Base-by-base conservation (phyloP, 2,113 vertebrate species). In the Lagopus muta region DNA sequence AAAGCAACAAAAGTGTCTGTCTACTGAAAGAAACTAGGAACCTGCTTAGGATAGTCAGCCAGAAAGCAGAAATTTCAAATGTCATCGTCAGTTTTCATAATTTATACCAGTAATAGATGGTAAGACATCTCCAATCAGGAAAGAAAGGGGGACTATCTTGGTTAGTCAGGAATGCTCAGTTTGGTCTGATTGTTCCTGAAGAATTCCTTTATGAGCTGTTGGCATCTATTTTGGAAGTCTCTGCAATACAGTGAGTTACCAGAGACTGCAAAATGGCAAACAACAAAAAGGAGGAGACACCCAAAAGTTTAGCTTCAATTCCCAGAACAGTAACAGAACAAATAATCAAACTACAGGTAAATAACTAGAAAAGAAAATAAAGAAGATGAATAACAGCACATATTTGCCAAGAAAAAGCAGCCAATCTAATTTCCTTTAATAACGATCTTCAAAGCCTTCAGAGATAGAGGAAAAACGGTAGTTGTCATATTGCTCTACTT, bases 281-380 rank as follows among this genome's bases (percentile, higher is more conserved):
- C 20, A 87, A 36, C 32, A 54, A 85, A 76, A 82, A 89, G 54
- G 25, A 92, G 32, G 24, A 76, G 36, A 45, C 55, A 66, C 27
- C 15, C 5, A 85, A 76, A 9, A 89, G 4, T 27, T 79, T 69
- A 79, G 34, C 71, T 85, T 85, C 48, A 61, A 13, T 62, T 78
- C 54, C 66, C 48, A 45, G 54, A 89, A 84, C 30, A 54, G 30
- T 36, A 69, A 69, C 69, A 82, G 62, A 78, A 82, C 28, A 93
- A 79, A 87, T 48, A 84, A 90, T 13, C 38, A 69, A 94, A 70
- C 48, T 70, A 54, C 20, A 70, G 87, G 54, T 54, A 76, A 95
- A 86, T 34, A 87, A 22, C 27, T 73, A 43, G 42, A 48, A n/a
- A 78, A 77, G 52, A 62, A 38, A 17, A 61, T 15, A 1, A 84